A percentile compares a stretch with the other conserved stretches of the same genome.
These are phyloP conservation scores for Chromoteleia sp. DNA, from an alignment of 2,888 invertebrate species.

Conservation along the genomic window DNA sequence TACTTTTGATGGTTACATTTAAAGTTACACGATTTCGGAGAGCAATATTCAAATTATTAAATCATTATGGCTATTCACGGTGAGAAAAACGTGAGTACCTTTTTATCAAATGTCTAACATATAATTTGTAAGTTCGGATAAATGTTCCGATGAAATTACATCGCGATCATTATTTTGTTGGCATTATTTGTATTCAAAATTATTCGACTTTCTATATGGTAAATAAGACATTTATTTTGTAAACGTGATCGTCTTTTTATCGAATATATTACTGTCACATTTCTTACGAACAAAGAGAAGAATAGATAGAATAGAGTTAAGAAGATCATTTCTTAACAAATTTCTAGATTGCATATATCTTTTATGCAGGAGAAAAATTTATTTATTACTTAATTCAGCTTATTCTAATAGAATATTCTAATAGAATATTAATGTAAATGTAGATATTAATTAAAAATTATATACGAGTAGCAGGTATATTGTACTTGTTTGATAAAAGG, in stretches of 20 bases:
- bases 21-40: too few relatives aligned
- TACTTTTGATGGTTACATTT: too few relatives aligned
- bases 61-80: too few relatives aligned
- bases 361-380: background rate
- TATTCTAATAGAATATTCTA: background rate
- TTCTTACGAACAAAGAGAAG: constrained; percentile 5
- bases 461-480: too few relatives aligned
- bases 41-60: too few relatives aligned
- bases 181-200: constrained; percentile 16
- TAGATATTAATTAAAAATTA: too few relatives aligned
- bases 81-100: too few relatives aligned
- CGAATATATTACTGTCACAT: constrained; percentile 40
- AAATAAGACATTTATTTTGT: constrained; percentile 31
- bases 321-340: constrained; percentile 30
- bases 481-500: too few relatives aligned
- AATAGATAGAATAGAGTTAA: too few relatives aligned
- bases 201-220: constrained; percentile 8
- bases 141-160: constrained; percentile 19
- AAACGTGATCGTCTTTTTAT: constrained; percentile 3
- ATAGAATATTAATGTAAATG: too few relatives aligned
- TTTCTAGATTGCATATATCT: constrained; percentile 19
- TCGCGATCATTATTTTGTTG: background rate
- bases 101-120: too few relatives aligned
- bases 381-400: constrained; percentile 7
- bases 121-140: background rate